These are phyloP conservation scores for Drosophila cracens DNA, from an alignment of 2,888 invertebrate species.

Conservation along the genomic window DNA sequence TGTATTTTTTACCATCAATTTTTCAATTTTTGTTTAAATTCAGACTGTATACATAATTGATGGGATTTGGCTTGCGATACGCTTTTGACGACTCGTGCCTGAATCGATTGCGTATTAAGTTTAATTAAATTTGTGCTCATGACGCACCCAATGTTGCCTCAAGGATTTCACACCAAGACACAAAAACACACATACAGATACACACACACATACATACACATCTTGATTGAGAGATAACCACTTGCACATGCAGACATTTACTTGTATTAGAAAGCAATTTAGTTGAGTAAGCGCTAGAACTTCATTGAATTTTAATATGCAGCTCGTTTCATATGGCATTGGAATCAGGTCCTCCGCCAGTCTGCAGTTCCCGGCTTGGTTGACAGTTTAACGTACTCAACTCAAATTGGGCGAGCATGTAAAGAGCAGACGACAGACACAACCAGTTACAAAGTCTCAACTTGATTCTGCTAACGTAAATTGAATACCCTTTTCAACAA, in stretches of 20 bases:
- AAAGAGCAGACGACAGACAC: slow-evolving; percentile 11
- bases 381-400: slow-evolving; percentile 33
- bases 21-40: slow-evolving; percentile 42
- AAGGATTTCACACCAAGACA: slow-evolving; percentile 6
- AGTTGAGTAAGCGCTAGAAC: slow-evolving; percentile 64
- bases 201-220: slow-evolving; percentile 8
- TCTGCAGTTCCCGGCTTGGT: neutral
- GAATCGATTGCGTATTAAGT: slow-evolving; percentile 57
- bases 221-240: slow-evolving; percentile 12
- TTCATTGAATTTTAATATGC: slow-evolving; percentile 80
- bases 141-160: slow-evolving; percentile 49
- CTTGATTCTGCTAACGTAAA: no score
- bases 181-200: slow-evolving; percentile 3
- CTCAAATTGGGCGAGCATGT: slow-evolving; percentile 2
- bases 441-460: slow-evolving; percentile 12
- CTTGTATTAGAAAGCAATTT: slow-evolving; percentile 72
- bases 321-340: slow-evolving; percentile 45
- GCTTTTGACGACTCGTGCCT: slow-evolving; percentile 13
- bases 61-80: slow-evolving; percentile 19
- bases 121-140: slow-evolving; percentile 61
- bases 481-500: slow-evolving; percentile 19
- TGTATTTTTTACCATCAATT: neutral
- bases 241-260: slow-evolving; percentile 35
- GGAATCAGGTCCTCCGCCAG: slow-evolving; percentile 37
- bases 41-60: slow-evolving; percentile 61